Percentiles rank a stretch among this genome's conserved stretches.
Evolutionary conservation across 2,797 vertebrate species (phyloP).

Genomic region (Cyclopterus lumpus): DNA sequence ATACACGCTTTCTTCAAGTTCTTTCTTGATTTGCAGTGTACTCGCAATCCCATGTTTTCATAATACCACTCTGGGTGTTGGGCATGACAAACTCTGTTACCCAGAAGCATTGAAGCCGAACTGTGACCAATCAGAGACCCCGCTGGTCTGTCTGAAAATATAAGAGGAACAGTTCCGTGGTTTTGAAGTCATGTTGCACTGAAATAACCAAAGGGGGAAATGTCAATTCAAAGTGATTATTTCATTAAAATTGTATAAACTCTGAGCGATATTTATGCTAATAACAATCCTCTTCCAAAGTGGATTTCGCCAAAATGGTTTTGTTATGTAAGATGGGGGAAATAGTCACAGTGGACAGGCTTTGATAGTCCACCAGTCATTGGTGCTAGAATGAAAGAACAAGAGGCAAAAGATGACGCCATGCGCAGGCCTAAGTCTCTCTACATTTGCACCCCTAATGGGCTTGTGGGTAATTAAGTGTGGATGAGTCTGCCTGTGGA

Average conservation of each 20-base stretch:
- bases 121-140: conserved; percentile 69
- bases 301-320: conserved; percentile 9
- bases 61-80: conserved; percentile 55
- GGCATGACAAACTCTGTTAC: conserved; percentile 72
- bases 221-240: conserved; percentile 63
- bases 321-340: conserved; percentile 39
- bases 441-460: conserved; percentile 58
- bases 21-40: conserved; percentile 52
- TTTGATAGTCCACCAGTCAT: conserved; percentile 41
- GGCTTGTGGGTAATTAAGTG: conserved; percentile 78
- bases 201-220: conserved; percentile 49
- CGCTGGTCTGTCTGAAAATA: conserved; percentile 64
- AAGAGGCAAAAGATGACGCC: conserved; percentile 19
- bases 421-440: conserved; percentile 47
- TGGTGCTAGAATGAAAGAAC: conserved; percentile 30
- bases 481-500: conserved; percentile 64
- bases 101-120: conserved; percentile 69
- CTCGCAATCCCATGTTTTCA: conserved; percentile 56
- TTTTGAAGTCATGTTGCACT: conserved; percentile 60
- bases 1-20: conserved; percentile 37
- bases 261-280: conserved; percentile 48
- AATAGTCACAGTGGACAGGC: conserved; percentile 23
- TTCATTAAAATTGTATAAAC: conserved; percentile 53
- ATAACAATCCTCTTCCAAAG: conserved; percentile 40
- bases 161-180: conserved; percentile 43